Conservation (phyloP, 2,888 invertebrate genomes). For the Drosophila algonquin region DNA sequence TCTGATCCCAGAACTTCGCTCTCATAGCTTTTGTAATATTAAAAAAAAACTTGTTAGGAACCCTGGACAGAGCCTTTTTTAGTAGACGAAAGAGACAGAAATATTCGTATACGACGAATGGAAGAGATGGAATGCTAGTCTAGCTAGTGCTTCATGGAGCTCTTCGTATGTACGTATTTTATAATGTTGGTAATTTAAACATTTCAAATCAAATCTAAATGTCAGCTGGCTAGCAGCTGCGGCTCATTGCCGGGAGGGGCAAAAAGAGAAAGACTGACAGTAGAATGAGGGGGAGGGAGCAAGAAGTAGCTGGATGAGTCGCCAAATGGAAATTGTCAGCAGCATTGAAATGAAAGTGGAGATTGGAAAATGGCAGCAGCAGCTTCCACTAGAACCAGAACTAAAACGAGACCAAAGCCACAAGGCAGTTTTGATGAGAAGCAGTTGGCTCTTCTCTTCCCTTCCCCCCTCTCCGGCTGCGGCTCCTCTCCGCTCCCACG, state of each 20-base stretch:
- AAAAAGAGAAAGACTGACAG: background rate
- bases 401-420: constrained; percentile 37
- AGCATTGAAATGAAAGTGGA: constrained; percentile 75
- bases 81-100: too few species aligned
- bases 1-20: too few species aligned
- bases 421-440: constrained; percentile 69
- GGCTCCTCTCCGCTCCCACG: background rate
- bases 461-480: background rate
- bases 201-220: constrained; percentile 78
- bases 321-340: constrained; percentile 75
- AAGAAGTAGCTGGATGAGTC: constrained; percentile 28
- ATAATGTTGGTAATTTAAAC: constrained; percentile 77
- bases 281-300: background rate
- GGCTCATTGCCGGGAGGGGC: constrained; percentile 49
- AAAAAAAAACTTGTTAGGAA: too few species aligned
- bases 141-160: constrained; percentile 35
- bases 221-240: constrained; percentile 76
- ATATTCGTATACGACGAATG: background rate
- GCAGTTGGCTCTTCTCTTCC: constrained; percentile 39
- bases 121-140: background rate
- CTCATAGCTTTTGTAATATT: too few species aligned
- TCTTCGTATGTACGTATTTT: constrained; percentile 75
- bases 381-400: constrained; percentile 33
- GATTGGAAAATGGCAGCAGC: constrained; percentile 68
- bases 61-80: too few species aligned